Conservation (phyloP, 1,140 invertebrate genomes). For the Drosophila azteca region DNA sequence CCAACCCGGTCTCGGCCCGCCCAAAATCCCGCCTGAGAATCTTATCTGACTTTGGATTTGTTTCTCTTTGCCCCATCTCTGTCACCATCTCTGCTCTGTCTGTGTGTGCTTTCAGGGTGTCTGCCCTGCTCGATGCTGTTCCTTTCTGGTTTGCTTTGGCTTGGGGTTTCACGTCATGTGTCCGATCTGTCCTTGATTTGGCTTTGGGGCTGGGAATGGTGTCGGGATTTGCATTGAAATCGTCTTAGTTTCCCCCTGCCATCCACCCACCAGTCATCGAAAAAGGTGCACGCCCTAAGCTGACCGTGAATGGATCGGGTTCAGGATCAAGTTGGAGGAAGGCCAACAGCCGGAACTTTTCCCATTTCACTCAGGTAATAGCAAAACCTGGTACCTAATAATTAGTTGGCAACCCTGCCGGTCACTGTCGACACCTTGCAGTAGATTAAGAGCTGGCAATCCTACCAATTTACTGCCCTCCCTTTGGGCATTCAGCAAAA, state of each 20-base stretch:
- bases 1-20: too few species aligned
- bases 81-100: neutral
- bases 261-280: neutral
- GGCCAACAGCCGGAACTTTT: neutral
- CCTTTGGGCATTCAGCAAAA: too few species aligned
- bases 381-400: neutral
- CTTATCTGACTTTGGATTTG: slow-evolving; percentile 41
- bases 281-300: slow-evolving; percentile 27
- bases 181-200: slow-evolving; percentile 26
- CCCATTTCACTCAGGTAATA: slow-evolving; percentile 7
- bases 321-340: slow-evolving; percentile 38
- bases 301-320: slow-evolving; percentile 28
- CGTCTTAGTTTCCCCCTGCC: neutral
- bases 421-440: too few species aligned
- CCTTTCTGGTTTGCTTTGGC: slow-evolving; percentile 8
- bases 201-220: slow-evolving; percentile 1
- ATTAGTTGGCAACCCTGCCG: too few species aligned
- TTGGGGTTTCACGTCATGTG: slow-evolving; percentile 13
- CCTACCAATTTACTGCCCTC: too few species aligned
- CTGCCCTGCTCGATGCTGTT: neutral
- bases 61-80: slow-evolving; percentile 7
- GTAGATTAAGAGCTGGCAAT: too few species aligned
- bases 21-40: slow-evolving; percentile 13
- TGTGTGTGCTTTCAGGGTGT: neutral
- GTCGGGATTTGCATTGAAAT: slow-evolving; percentile 27